Base-by-base conservation (phyloP, 2,113 vertebrate species). In the Otus sunia region DNA sequence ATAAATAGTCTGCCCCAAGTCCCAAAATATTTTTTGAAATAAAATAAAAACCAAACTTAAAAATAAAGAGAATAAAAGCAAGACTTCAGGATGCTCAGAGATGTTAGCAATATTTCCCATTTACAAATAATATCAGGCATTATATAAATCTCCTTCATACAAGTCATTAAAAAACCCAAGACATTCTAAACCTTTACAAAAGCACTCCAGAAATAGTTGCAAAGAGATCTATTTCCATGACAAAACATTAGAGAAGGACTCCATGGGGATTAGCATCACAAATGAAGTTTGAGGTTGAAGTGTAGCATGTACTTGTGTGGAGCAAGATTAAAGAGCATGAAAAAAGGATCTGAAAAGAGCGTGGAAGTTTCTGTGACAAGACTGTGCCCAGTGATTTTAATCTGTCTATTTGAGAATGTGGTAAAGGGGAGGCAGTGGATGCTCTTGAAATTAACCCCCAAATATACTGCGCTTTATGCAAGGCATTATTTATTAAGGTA, bases 1-100 rank as follows among this genome's bases (percentile, higher is more conserved):
- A 98, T 98, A 98, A 98, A 98, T 98, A 98, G 98, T 98, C 98
- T 98, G 97, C 98, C 98, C 98, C 98, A 98, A 98, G 97, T 98
- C 97, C 98, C 97, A 97, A 97, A 98, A 98, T 97, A 96, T 94
- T 97, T 97, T 96, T 95, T 89, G 97, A 98, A 97, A 98, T 94
- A 96, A 97, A 98, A 97, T 95, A 95, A 96, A 97, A 98, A 94
- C 75, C 90, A 96, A 98, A 98, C 90, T 97, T 88, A 86, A 97
- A 97, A 97, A 97, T 95, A 96, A 94, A 97, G 77, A 92, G 94
- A 94, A 95, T 92, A 97, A 96, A 97, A 98, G 97, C 97, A 97
- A 98, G 97, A 97, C 97, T 98, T 97, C 96, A 97, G 98, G 97
- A 98, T 97, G 97, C 97, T 98, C 84, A 89, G 96, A 97, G 97